A percentile compares a stretch with the other conserved stretches of the same genome.
Evolutionary conservation across 2,888 invertebrate genomes (phyloP).

Genomic region (Caenorhabditis sp.): DNA sequence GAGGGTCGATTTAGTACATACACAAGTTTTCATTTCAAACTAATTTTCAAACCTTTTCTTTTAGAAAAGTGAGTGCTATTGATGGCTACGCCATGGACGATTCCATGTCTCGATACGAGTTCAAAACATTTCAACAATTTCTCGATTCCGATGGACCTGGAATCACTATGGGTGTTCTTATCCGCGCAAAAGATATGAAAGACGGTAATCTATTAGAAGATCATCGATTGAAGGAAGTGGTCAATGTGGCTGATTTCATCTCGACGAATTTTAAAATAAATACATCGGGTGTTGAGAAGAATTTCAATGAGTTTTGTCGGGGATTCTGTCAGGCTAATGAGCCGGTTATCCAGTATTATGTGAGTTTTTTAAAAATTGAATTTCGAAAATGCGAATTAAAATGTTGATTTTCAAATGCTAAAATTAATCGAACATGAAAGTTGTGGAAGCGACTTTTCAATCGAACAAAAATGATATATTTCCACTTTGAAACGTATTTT

Average conservation of each 20-base stretch:
- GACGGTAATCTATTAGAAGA: conserved; percentile 32
- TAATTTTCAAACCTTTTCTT: neutral
- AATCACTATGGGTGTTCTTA: conserved; percentile 46
- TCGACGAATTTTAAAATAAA: conserved; percentile 39
- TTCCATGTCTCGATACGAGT: conserved; percentile 36
- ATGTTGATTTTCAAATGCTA: too few species aligned
- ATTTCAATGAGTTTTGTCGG: conserved; percentile 56
- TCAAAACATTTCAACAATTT: conserved; percentile 45
- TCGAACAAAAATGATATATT: too few species aligned
- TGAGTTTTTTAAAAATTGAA: conserved; percentile 7
- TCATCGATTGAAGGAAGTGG: conserved; percentile 24
- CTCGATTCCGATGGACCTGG: conserved; percentile 56
- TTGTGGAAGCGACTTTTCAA: too few species aligned
- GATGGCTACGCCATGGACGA: conserved; percentile 44
- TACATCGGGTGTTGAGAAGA: conserved; percentile 28
- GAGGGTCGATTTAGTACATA: too few species aligned
- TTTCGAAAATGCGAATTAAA: too few species aligned
- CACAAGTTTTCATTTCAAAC: too few species aligned
- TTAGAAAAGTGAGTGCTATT: conserved; percentile 42
- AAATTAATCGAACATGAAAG: too few species aligned
- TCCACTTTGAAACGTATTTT: too few species aligned
- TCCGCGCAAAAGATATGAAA: conserved; percentile 42
- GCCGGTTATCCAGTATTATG: conserved; percentile 55
- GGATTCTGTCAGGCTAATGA: conserved; percentile 65
- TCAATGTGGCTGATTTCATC: conserved; percentile 35